Evolutionary conservation across 1,140 invertebrate genomes (phyloP).

Genomic region (Cyclina sinensis): DNA sequence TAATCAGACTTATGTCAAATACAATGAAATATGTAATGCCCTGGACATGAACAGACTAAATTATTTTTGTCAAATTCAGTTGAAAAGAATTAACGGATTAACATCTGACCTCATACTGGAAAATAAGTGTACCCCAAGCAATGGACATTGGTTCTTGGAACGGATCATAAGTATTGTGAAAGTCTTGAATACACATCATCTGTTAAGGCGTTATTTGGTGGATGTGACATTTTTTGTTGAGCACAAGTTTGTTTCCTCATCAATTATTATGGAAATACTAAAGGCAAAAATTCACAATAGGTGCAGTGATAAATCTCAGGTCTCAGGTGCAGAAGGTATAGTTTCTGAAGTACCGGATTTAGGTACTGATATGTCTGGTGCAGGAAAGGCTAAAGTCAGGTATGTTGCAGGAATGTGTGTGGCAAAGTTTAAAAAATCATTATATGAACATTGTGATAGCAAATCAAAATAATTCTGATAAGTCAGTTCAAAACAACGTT

Average conservation of each 20-base stretch:
- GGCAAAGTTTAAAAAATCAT: background rate
- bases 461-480: constrained; percentile 27
- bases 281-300: background rate
- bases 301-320: background rate
- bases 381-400: constrained; percentile 7
- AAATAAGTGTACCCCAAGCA: constrained; percentile 8
- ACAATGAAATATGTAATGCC: background rate
- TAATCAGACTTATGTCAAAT: background rate
- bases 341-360: too few species aligned
- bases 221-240: too few species aligned
- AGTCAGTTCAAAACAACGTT: background rate
- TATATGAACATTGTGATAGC: constrained; percentile 2
- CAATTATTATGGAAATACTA: too few species aligned
- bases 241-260: too few species aligned
- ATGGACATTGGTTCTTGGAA: background rate
- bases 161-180: background rate
- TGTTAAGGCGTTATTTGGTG: background rate
- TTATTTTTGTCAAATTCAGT: background rate
- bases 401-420: constrained; percentile 32
- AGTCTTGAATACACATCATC: background rate
- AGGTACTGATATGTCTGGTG: background rate
- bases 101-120: background rate
- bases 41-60: background rate
- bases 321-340: background rate
- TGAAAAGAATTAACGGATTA: background rate